Percentiles rank a stretch among this genome's conserved stretches.
Conservation (phyloP, 2,888 invertebrate genomes). For the Micropterix aruncella region DNA sequence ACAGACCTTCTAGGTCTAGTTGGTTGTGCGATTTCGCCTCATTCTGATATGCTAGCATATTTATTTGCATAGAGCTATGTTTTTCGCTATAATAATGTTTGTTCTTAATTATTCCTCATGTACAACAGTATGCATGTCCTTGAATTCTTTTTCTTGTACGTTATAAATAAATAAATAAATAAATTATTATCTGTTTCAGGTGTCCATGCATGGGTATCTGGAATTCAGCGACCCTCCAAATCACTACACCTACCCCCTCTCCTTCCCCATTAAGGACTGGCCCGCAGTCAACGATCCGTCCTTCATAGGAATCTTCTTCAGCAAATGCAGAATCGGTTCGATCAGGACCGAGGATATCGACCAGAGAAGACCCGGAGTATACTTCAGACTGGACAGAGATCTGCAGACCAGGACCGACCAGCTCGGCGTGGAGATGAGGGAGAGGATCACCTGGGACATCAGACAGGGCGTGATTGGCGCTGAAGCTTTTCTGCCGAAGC, state of each 20-base stretch:
- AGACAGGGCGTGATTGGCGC: conserved; percentile 84
- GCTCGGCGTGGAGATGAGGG: conserved; percentile 74
- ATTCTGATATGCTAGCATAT: too few species aligned
- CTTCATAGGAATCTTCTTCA: conserved; percentile 88
- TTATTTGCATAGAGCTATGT: too few species aligned
- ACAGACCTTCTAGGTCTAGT: too few species aligned
- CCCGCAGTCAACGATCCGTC: conserved; percentile 77
- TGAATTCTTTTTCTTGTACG: too few species aligned
- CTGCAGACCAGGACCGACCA: conserved; percentile 59
- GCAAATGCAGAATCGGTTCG: conserved; percentile 71
- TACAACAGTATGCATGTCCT: too few species aligned
- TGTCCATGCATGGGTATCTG: conserved; percentile 69
- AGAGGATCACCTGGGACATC: conserved; percentile 78
- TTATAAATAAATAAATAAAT: too few species aligned
- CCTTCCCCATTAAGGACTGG: conserved; percentile 79
- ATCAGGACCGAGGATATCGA: conserved; percentile 60
- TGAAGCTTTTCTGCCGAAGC: conserved; percentile 81
- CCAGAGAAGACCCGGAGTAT: conserved; percentile 65
- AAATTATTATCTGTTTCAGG: conserved; percentile 26
- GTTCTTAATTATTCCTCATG: too few species aligned
- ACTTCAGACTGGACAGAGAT: conserved; percentile 53
- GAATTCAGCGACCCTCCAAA: conserved; percentile 87
- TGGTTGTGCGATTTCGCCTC: too few species aligned
- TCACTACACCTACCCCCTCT: conserved; percentile 71
- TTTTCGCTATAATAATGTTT: too few species aligned